A percentile compares a stretch with the other conserved stretches of the same genome.
These are phyloP conservation scores for Spodoptera litura DNA, from an alignment of 1,140 invertebrate species.

Conservation along the genomic window DNA sequence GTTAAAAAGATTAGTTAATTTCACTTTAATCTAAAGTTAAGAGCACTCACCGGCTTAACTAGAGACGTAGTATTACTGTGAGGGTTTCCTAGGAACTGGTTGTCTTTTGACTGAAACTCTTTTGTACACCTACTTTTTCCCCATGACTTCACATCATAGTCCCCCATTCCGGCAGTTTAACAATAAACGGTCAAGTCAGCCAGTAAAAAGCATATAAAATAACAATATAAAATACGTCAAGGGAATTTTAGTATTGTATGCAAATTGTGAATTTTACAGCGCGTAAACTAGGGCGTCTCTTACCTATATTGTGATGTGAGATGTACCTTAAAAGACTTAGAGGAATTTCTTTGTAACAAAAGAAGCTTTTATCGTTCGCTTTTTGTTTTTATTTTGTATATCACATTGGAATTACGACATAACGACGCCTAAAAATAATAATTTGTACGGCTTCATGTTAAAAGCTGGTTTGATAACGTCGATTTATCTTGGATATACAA, in stretches of 20 bases:
- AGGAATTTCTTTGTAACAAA: conserved; percentile 30
- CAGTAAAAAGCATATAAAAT: conserved; percentile 56
- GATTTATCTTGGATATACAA: not conserved
- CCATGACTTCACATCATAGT: conserved; percentile 45
- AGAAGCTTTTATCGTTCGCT: not conserved
- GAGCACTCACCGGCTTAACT: conserved; percentile 30
- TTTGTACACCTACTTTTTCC: conserved; percentile 50
- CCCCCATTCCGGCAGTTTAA: conserved; percentile 49
- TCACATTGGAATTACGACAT: conserved; percentile 5
- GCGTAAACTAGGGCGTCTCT: conserved; percentile 34
- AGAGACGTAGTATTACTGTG: conserved; percentile 26
- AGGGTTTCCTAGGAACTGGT: conserved; percentile 42
- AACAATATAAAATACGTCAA: conserved; percentile 50
- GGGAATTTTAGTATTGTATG: conserved; percentile 44
- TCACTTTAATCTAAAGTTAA: conserved; percentile 6
- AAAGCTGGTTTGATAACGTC: not conserved
- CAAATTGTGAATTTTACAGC: conserved; percentile 51
- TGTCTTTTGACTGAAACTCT: not conserved
- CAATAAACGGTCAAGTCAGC: conserved; percentile 45
- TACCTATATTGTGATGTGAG: not conserved
- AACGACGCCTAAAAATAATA: not conserved
- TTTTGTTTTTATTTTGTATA: conserved; percentile 12
- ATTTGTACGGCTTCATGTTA: conserved; percentile 6
- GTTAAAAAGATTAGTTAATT: conserved; percentile 41
- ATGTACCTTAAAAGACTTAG: conserved; percentile 6